Conservation (phyloP, 2,888 invertebrate genomes). For the Eulithis prunata region DNA sequence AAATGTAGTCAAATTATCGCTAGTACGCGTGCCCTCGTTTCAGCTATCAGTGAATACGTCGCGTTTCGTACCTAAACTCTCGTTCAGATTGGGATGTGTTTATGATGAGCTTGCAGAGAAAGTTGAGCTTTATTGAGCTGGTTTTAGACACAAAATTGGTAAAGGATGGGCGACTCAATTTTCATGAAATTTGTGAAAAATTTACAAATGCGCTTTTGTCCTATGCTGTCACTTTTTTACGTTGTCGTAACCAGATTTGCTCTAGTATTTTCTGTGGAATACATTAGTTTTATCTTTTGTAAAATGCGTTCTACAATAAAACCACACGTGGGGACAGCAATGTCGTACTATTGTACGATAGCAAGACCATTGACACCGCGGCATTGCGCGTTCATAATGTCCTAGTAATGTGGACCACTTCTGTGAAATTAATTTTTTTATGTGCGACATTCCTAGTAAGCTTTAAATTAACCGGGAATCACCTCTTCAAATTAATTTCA, state of each 20-base stretch:
- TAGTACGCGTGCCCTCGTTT: slow-evolving; percentile 54
- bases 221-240: not conserved
- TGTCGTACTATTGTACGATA: slow-evolving; percentile 22
- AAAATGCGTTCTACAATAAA: slow-evolving; percentile 26
- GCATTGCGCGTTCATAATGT: slow-evolving; percentile 18
- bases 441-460: slow-evolving; percentile 19
- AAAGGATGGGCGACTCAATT: not conserved
- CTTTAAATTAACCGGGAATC: not conserved
- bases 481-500: too few species aligned
- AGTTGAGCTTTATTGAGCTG: not conserved
- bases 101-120: not conserved
- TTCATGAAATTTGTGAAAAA: not conserved
- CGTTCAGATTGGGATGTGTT: slow-evolving; percentile 3
- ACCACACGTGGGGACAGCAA: slow-evolving; percentile 38
- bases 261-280: not conserved
- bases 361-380: slow-evolving; percentile 37
- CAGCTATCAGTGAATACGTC: slow-evolving; percentile 49
- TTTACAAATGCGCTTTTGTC: not conserved
- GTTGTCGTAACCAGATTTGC: not conserved
- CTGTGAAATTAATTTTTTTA: slow-evolving; percentile 37
- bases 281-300: slow-evolving; percentile 15
- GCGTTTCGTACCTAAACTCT: slow-evolving; percentile 17
- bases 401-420: not conserved
- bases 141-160: not conserved
- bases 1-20: slow-evolving; percentile 56